Base-by-base conservation (phyloP, 2,888 invertebrate genomes). In the Gymnosoma rotundatum region DNA sequence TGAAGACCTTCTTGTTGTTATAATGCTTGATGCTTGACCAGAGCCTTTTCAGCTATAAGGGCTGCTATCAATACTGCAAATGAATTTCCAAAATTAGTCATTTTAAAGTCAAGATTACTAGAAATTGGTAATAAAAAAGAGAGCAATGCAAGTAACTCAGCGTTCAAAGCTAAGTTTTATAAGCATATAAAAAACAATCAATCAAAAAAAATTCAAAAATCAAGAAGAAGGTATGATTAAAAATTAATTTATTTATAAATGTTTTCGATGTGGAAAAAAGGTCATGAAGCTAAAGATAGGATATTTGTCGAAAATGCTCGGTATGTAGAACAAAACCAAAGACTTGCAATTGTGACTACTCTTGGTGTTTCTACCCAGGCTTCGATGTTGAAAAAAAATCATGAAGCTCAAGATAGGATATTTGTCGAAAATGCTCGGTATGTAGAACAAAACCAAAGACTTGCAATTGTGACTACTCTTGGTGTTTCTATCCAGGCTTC, bases 1-100 rank as follows among this genome's bases (percentile, higher is more conserved):
- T 32, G 25, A 60, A 8, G 54, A 20, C 21, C 20, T 10, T 8
- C 48, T 1, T 48, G 42, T 42, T 42, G 42, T 42, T 42, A 42
- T 42, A 42, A 42, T 42, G 42, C 10, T 12, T 42, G 42, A 42
- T 38, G 38, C 38, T 38, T 38, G 2, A 38, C 38, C 38, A 38
- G 38, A 38, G 10, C 38, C 12, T 42, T 42, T 42, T 56, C 42
- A 12, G 72, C 64, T 20, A 16, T 73, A 8, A 60, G 67, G 18
- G 56, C 70, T 52, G 79, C 66, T 54, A 36, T 66, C 9, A 72
- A 73, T 60, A 64, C 63, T 7, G 73, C 64, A 70, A 70, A 64
- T 45, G 42, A 78, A 32, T 70, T 78, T 63, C 70, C 70, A 16
- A 70, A 70, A 54, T 8, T 79, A 3, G 8, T 21, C 6, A 38